phyloP scores from a whole-genome alignment of 2,888 invertebrate genomes.

The Lycia hirtaria region DNA sequence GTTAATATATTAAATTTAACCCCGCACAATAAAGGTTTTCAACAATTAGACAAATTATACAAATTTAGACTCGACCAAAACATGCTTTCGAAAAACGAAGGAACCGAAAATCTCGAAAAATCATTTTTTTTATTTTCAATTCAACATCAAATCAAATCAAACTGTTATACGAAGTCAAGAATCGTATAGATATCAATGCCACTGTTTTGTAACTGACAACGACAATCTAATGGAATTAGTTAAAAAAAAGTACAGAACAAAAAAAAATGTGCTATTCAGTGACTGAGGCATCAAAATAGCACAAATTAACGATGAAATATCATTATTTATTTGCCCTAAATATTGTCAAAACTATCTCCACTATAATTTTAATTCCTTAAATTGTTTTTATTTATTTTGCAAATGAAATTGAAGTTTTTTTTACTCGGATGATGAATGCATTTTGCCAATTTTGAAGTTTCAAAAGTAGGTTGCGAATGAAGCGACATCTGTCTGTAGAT shows the following conservation, averaged over 20 bases:
- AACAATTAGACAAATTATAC: too few species aligned
- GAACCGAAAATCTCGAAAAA: too few species aligned
- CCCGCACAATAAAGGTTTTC: background rate
- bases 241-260: background rate
- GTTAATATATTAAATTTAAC: background rate
- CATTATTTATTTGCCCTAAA: too few species aligned
- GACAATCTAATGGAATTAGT: background rate
- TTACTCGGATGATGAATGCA: slow-evolving; percentile 15
- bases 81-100: too few species aligned
- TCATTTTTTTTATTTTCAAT: too few species aligned
- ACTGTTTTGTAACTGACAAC: background rate
- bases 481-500: slow-evolving; percentile 40
- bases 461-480: slow-evolving; percentile 31
- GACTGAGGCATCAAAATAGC: too few species aligned
- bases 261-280: too few species aligned
- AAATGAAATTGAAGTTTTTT: background rate
- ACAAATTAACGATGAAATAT: too few species aligned
- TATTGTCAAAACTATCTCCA: too few species aligned
- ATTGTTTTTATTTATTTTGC: background rate
- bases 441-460: slow-evolving; percentile 23
- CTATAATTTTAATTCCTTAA: too few species aligned
- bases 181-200: background rate
- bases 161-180: background rate
- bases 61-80: too few species aligned
- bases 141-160: too few species aligned